A percentile compares a stretch with the other conserved stretches of the same genome.
Evolutionary conservation across 1,140 invertebrate genomes (phyloP).

Genomic region (Orchestia grillus): DNA sequence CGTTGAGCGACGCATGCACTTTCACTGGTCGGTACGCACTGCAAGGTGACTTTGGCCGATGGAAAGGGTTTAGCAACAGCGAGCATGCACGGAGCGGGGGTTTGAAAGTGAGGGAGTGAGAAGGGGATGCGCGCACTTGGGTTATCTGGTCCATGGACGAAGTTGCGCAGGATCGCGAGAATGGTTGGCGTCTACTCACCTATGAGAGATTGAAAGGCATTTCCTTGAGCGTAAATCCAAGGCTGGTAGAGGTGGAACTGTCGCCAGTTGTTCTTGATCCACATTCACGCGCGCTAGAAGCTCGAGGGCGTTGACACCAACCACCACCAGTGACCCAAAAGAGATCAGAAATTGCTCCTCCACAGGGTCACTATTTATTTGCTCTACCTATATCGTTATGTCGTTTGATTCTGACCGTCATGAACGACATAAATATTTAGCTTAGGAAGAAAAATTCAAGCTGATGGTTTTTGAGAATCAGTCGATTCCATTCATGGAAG

Average conservation of each 20-base stretch:
- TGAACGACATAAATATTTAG: neutral
- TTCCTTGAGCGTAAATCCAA: constrained; percentile 50
- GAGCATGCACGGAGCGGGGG: constrained; percentile 26
- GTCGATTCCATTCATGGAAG: neutral
- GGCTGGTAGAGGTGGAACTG: neutral
- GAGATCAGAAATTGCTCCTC: neutral
- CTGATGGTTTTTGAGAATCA: neutral
- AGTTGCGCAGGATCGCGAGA: neutral
- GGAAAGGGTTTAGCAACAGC: constrained; percentile 40
- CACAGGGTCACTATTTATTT: neutral
- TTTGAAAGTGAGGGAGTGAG: constrained; percentile 51
- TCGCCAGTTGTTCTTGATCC: constrained; percentile 36
- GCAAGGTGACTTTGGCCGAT: constrained; percentile 51
- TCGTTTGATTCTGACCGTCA: neutral
- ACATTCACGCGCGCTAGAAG: constrained; percentile 9
- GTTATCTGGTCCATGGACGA: constrained; percentile 36
- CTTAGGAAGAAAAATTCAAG: neutral
- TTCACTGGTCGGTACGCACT: constrained; percentile 41
- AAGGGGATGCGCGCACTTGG: neutral
- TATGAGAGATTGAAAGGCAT: constrained; percentile 37
- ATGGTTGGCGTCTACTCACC: constrained; percentile 13
- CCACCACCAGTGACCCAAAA: constrained; percentile 19
- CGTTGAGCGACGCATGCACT: neutral
- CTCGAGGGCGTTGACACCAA: neutral
- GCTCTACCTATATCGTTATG: neutral